These are phyloP conservation scores for Lagocephalus sceleratus DNA, from an alignment of 2,797 vertebrate genomes.

Conservation along the genomic window DNA sequence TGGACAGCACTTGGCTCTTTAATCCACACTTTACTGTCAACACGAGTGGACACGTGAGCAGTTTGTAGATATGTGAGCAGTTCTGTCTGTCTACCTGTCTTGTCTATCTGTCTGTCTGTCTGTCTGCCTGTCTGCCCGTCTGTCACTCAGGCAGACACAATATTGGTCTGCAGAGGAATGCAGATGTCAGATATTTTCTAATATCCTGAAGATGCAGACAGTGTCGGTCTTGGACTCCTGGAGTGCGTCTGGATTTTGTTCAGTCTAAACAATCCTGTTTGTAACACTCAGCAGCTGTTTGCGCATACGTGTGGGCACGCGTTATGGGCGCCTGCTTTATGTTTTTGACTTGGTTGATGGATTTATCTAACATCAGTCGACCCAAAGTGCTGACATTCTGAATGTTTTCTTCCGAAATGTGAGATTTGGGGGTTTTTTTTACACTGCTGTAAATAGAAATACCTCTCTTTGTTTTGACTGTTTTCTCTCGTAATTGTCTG, in stretches of 20 bases:
- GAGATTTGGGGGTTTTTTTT: too few relatives aligned
- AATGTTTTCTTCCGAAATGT: too few relatives aligned
- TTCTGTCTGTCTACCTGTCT: neutral
- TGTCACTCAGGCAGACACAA: slow-evolving; percentile 4
- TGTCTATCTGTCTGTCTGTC: neutral
- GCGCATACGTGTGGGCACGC: too few relatives aligned
- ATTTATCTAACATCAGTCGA: too few relatives aligned
- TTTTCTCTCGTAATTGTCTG: too few relatives aligned
- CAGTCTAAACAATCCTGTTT: neutral
- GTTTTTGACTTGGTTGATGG: too few relatives aligned
- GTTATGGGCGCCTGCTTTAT: too few relatives aligned
- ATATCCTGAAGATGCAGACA: slow-evolving; percentile 49
- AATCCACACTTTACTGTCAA: slow-evolving; percentile 50
- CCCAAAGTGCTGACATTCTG: too few relatives aligned
- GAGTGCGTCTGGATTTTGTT: neutral
- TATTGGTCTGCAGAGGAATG: slow-evolving; percentile 31
- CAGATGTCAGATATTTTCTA: slow-evolving; percentile 52
- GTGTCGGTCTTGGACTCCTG: neutral
- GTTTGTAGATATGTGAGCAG: slow-evolving; percentile 19
- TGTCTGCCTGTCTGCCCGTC: neutral
- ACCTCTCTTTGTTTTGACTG: too few relatives aligned
- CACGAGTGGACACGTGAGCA: slow-evolving; percentile 24
- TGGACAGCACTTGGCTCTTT: slow-evolving; percentile 48
- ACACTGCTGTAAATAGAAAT: too few relatives aligned
- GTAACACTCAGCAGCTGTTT: neutral